Conservation (phyloP, 1,140 invertebrate genomes). For the Zaprionus tsacasi region DNA sequence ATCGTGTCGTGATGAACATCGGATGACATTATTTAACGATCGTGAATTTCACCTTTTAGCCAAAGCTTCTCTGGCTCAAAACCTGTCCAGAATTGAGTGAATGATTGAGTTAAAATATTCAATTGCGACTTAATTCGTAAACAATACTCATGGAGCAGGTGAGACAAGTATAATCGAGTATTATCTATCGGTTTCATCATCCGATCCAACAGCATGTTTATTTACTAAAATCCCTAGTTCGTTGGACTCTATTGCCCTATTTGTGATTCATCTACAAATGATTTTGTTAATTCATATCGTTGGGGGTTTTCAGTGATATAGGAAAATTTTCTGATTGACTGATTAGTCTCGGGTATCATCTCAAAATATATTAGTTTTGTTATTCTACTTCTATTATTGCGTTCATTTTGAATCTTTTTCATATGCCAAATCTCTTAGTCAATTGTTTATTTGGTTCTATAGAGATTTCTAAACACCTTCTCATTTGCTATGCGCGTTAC, state of each 20-base stretch:
- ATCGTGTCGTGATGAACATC: slow-evolving; percentile 14
- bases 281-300: neutral
- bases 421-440: slow-evolving; percentile 54
- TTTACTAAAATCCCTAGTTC: neutral
- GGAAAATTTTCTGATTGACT: slow-evolving; percentile 25
- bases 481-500: slow-evolving; percentile 73
- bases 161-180: slow-evolving; percentile 3
- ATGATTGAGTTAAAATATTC: slow-evolving; percentile 8
- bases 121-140: neutral
- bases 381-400: slow-evolving; percentile 33
- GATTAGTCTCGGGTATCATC: slow-evolving; percentile 32
- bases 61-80: slow-evolving; percentile 22
- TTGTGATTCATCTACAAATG: slow-evolving; percentile 14
- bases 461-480: slow-evolving; percentile 50
- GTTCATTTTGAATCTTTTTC: slow-evolving; percentile 38
- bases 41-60: slow-evolving; percentile 68
- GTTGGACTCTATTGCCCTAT: slow-evolving; percentile 10
- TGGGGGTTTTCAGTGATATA: neutral
- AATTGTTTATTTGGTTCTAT: slow-evolving; percentile 49
- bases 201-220: neutral
- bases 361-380: slow-evolving; percentile 17
- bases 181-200: slow-evolving; percentile 2
- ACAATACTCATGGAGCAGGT: neutral
- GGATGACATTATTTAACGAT: slow-evolving; percentile 32
- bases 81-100: slow-evolving; percentile 42